Base-by-base conservation (phyloP, 1,140 invertebrate species). In the Zaprionus tsacasi region DNA sequence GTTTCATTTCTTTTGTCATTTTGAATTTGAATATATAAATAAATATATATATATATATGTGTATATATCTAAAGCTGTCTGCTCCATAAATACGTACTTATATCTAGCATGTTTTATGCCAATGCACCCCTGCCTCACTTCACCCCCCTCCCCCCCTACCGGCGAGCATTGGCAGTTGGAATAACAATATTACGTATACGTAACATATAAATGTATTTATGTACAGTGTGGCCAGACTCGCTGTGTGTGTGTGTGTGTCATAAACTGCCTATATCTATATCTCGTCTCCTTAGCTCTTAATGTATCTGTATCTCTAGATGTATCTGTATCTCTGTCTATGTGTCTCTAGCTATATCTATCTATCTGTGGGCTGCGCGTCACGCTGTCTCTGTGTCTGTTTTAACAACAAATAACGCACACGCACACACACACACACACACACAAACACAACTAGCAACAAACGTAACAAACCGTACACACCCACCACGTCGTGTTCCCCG, bases 1-100 rank as follows among this genome's bases (percentile, higher is more conserved):
- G 71, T 88, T 82, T 88, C 83, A 88, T 87, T 87, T 87, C 83
- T 87, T 87, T 87, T 87, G 83, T 87, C 83, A 88, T 88, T 80
- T 80, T 67, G 63, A 76, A 76, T 76, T 72, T 83, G 83, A 88
- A 88, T 87, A 88, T 88, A 88, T 88, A 88, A 89, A 87, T 87
- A 87, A 80, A 82, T 81, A 87, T 87, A 88, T 83, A 88, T 71
- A 55, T 75, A 66, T n/a, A 15, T 43, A 2, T 21, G 21, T 81
- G 88, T 87, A 88, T 83, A 88, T 71, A 55, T 75, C 63, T n/a
- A 15, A 8, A 45, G 40, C 40, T 27, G 79, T 81, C 82, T 72
- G 74, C 64, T 68, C 82, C 64, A 85, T 58, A 75, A 78, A 64
- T 76, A 81, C 74, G 60, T 36, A 48, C 54, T 25, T 27, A 58